Conservation (phyloP, 2,888 invertebrate genomes). For the Icerya purchasi region DNA sequence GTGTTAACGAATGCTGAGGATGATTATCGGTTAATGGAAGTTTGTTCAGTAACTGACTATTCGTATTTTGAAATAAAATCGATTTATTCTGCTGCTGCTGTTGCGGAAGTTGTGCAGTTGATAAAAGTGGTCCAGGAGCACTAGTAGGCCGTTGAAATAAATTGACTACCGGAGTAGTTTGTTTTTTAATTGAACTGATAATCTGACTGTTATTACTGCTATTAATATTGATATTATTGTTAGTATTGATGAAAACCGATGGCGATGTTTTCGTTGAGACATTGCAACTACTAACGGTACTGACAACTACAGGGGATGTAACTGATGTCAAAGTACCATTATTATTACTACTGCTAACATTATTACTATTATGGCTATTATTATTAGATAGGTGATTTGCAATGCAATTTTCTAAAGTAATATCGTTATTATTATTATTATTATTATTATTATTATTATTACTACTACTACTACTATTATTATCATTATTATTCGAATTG, state of each 20-base stretch:
- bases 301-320: too few species aligned
- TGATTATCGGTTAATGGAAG: slow-evolving; percentile 6
- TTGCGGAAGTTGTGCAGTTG: background rate
- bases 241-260: too few species aligned
- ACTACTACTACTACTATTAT: background rate
- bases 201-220: background rate
- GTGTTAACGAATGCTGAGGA: slow-evolving; percentile 4
- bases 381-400: too few species aligned
- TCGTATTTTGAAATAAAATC: background rate
- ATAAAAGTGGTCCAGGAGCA: background rate
- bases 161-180: slow-evolving; percentile 8
- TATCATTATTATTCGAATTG: background rate
- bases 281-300: too few species aligned
- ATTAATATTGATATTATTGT: background rate
- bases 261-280: too few species aligned
- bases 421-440: background rate
- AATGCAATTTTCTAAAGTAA: too few species aligned
- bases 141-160: slow-evolving; percentile 6
- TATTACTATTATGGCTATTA: background rate
- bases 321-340: too few species aligned
- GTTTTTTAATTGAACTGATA: slow-evolving; percentile 9
- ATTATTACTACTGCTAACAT: background rate
- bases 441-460: background rate
- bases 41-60: slow-evolving; percentile 6
- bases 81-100: background rate